Evolutionary conservation across 1,140 invertebrate genomes (phyloP).

Genomic region (Drosophila azteca): DNA sequence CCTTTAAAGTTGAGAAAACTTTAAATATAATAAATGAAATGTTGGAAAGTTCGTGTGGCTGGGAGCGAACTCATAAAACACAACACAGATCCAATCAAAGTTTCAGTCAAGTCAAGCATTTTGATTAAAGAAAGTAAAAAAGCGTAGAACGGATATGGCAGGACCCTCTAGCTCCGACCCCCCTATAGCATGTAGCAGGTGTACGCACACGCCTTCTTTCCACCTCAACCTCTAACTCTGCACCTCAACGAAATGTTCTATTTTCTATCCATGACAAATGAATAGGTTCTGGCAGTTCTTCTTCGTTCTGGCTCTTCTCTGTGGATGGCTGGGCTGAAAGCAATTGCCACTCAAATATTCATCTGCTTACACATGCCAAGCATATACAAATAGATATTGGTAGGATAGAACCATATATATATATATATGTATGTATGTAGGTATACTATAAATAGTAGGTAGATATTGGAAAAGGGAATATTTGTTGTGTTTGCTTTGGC

Average conservation of each 20-base stretch:
- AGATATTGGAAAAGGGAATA: background rate
- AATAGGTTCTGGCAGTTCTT: constrained; percentile 15
- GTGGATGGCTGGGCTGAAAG: constrained; percentile 5
- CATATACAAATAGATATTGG: constrained; percentile 7
- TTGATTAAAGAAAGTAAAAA: constrained; percentile 15
- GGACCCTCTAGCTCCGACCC: too few relatives aligned
- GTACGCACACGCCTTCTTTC: too few relatives aligned
- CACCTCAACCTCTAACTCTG: too few relatives aligned
- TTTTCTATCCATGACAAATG: constrained; percentile 16
- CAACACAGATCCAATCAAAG: constrained; percentile 9
- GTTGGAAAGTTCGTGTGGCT: too few relatives aligned
- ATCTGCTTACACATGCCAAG: constrained; percentile 9
- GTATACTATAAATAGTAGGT: background rate
- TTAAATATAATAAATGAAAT: too few relatives aligned
- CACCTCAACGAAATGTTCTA: too few relatives aligned
- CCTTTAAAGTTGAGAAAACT: too few relatives aligned
- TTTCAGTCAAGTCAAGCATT: constrained; percentile 5
- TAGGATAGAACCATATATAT: constrained; percentile 1
- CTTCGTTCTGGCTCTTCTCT: background rate
- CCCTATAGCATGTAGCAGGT: too few relatives aligned
- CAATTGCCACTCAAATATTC: constrained; percentile 36
- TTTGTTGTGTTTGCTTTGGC: constrained; percentile 9
- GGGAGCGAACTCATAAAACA: background rate
- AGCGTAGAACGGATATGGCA: too few relatives aligned
- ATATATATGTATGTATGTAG: background rate